Percentiles rank a stretch among this genome's conserved stretches.
phyloP scores from a whole-genome alignment of 2,888 invertebrate genomes.

The Eilema depressum region DNA sequence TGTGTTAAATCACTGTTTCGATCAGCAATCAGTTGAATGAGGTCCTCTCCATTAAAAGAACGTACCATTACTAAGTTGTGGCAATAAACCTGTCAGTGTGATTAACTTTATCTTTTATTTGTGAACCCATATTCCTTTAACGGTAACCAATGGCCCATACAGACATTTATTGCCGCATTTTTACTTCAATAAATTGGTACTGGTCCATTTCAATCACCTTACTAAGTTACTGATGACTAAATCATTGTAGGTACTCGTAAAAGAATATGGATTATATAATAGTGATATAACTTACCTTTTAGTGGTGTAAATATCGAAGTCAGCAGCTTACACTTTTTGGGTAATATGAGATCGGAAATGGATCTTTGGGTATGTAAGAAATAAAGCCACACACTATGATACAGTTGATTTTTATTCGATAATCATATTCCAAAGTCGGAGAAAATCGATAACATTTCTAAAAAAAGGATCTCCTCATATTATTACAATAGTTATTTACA shows the following conservation, averaged over 20 bases:
- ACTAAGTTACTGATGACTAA: not conserved
- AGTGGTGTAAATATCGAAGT: no score
- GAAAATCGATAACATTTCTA: conserved; percentile 78
- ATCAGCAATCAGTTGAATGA: not conserved
- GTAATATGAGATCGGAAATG: no score
- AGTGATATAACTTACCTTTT: no score
- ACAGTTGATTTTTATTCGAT: conserved; percentile 78
- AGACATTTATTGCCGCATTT: not conserved
- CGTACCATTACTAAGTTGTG: not conserved
- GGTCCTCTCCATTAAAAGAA: conserved; percentile 17
- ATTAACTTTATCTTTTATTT: not conserved
- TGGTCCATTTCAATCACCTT: not conserved
- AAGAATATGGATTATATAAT: no score
- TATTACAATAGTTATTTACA: conserved; percentile 73
- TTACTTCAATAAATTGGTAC: not conserved
- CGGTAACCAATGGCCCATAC: not conserved
- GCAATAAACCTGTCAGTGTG: conserved; percentile 1
- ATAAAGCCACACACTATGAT: conserved; percentile 56
- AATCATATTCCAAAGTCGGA: conserved; percentile 73
- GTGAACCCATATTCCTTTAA: conserved; percentile 4
- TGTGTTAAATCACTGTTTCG: not conserved
- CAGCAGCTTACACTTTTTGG: not conserved
- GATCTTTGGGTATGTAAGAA: conserved; percentile 13
- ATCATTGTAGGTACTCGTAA: no score
- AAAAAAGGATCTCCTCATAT: conserved; percentile 59